phyloP scores from a whole-genome alignment of 2,113 vertebrate genomes.

The Rafetus swinhoei region DNA sequence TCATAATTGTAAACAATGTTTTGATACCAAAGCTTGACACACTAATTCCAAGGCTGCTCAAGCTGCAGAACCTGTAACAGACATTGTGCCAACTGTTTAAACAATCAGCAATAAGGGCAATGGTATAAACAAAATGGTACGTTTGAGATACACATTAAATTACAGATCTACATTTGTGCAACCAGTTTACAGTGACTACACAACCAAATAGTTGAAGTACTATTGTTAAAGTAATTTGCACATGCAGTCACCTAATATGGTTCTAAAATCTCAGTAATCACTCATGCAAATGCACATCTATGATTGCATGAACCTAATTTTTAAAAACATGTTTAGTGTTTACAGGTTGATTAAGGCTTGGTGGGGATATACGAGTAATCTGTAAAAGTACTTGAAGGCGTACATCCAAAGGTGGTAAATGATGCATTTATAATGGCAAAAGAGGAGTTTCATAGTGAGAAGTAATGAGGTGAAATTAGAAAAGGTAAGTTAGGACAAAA shows the following conservation, averaged over 20 bases:
- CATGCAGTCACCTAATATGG: background rate
- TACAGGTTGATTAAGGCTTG: background rate
- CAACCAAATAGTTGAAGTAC: background rate
- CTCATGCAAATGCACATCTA: too few relatives aligned
- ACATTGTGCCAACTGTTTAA: background rate
- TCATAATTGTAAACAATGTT: background rate
- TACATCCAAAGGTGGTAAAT: background rate
- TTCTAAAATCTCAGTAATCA: too few relatives aligned
- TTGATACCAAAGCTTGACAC: background rate
- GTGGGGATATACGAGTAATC: background rate
- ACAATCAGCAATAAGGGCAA: background rate
- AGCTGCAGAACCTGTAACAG: background rate
- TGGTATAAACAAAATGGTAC: background rate
- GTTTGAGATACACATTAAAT: background rate
- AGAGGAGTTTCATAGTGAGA: background rate
- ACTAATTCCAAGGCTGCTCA: background rate
- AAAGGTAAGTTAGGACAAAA: background rate
- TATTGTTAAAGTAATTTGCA: background rate
- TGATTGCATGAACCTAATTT: too few relatives aligned
- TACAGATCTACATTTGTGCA: background rate
- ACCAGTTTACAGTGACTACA: fast-evolving
- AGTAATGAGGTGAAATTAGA: background rate
- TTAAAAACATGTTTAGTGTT: background rate
- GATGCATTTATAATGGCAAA: too few relatives aligned
- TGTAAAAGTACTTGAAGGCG: too few relatives aligned